Percentiles rank a stretch among this genome's conserved stretches.
Evolutionary conservation across 2,888 invertebrate species (phyloP).

Genomic region (Phengaris alcon): DNA sequence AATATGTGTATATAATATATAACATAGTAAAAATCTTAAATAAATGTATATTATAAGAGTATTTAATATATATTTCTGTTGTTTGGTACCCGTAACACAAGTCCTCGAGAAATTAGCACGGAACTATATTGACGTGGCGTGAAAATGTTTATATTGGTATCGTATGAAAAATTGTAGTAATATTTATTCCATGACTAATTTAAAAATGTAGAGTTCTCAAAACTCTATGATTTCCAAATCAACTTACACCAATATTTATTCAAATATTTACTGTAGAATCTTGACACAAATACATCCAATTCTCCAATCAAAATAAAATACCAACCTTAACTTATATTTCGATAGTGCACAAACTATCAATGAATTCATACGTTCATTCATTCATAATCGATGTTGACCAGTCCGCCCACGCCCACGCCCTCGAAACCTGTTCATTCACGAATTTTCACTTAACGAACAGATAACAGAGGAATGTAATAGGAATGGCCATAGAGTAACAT

Average conservation of each 20-base stretch:
- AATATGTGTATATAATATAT: too few relatives aligned
- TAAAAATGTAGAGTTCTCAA: background rate
- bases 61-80: too few relatives aligned
- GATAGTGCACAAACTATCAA: background rate
- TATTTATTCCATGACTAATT: too few relatives aligned
- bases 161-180: too few relatives aligned
- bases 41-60: too few relatives aligned
- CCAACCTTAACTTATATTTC: background rate
- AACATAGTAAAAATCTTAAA: too few relatives aligned
- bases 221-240: background rate
- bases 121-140: too few relatives aligned
- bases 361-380: background rate
- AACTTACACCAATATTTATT: background rate
- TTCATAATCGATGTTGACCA: conserved; percentile 16
- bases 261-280: too few relatives aligned
- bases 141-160: too few relatives aligned
- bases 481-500: background rate
- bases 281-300: background rate
- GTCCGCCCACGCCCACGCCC: conserved; percentile 20
- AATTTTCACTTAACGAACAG: conserved; percentile 26
- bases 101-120: too few relatives aligned
- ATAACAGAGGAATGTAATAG: background rate
- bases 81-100: too few relatives aligned
- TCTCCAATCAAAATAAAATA: conserved; percentile 7
- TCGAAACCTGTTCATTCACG: conserved; percentile 20